A percentile compares a stretch with the other conserved stretches of the same genome.
phyloP scores from a whole-genome alignment of 2,888 invertebrate species.

The Pyralis farinalis region DNA sequence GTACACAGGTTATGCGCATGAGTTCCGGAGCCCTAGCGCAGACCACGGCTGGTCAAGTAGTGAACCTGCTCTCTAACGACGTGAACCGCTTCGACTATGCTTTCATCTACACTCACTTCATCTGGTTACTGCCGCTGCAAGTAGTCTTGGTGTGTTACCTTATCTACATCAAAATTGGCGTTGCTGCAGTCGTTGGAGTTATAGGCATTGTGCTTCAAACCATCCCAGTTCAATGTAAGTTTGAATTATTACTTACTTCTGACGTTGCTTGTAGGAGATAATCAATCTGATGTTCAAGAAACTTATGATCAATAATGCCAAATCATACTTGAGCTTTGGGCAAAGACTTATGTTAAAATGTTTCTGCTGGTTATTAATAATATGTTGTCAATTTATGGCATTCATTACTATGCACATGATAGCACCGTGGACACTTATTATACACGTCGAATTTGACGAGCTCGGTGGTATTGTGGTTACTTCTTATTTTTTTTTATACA shows the following conservation, averaged over 20 bases:
- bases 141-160: slow-evolving; percentile 86
- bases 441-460: too few species aligned
- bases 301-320: too few species aligned
- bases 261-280: too few species aligned
- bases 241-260: not conserved
- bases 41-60: slow-evolving; percentile 94
- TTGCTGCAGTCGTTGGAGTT: slow-evolving; percentile 89
- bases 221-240: slow-evolving; percentile 90
- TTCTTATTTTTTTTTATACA: too few species aligned
- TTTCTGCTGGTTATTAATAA: too few species aligned
- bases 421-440: too few species aligned
- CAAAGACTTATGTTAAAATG: too few species aligned
- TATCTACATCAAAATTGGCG: slow-evolving; percentile 87
- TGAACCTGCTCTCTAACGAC: slow-evolving; percentile 96
- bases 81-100: slow-evolving; percentile 95
- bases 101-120: slow-evolving; percentile 90
- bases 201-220: slow-evolving; percentile 88
- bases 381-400: too few species aligned
- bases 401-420: too few species aligned
- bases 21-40: slow-evolving; percentile 92
- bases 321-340: too few species aligned
- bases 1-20: slow-evolving; percentile 79
- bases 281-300: too few species aligned
- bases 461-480: too few species aligned
- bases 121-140: slow-evolving; percentile 92